phyloP scores from a whole-genome alignment of 2,888 invertebrate species.

The Apamea sordens region DNA sequence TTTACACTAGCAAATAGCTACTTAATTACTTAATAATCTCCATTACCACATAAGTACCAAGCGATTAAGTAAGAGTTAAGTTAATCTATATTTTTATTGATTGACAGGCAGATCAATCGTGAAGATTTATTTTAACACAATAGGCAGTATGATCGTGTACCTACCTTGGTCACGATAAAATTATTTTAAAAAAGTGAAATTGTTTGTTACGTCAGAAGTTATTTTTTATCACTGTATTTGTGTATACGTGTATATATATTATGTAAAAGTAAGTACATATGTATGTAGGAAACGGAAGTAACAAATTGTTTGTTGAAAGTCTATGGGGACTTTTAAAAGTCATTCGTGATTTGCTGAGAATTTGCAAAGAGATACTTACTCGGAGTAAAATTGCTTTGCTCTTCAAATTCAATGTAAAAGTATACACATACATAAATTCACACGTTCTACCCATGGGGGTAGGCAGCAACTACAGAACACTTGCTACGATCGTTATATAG shows the following conservation, averaged over 20 bases:
- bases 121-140: conserved; percentile 29
- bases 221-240: conserved; percentile 30
- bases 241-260: conserved; percentile 37
- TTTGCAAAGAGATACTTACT: background rate
- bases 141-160: conserved; percentile 46
- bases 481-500: no score
- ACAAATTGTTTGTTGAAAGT: conserved; percentile 47
- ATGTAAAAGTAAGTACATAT: conserved; percentile 35
- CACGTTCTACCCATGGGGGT: background rate
- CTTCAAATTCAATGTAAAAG: background rate
- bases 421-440: background rate
- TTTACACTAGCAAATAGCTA: background rate
- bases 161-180: conserved; percentile 60
- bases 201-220: conserved; percentile 50
- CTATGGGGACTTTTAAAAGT: conserved; percentile 16
- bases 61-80: conserved; percentile 21
- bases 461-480: no score
- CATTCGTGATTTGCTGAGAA: background rate
- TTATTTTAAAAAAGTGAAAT: conserved; percentile 67
- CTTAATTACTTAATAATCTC: background rate
- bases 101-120: conserved; percentile 17
- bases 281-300: conserved; percentile 35
- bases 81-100: conserved; percentile 29
- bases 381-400: background rate
- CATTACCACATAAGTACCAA: conserved; percentile 8